Percentiles rank a stretch among this genome's conserved stretches.
Conservation (phyloP, 2,113 vertebrate genomes). For the Cranoglanis bouderius region DNA sequence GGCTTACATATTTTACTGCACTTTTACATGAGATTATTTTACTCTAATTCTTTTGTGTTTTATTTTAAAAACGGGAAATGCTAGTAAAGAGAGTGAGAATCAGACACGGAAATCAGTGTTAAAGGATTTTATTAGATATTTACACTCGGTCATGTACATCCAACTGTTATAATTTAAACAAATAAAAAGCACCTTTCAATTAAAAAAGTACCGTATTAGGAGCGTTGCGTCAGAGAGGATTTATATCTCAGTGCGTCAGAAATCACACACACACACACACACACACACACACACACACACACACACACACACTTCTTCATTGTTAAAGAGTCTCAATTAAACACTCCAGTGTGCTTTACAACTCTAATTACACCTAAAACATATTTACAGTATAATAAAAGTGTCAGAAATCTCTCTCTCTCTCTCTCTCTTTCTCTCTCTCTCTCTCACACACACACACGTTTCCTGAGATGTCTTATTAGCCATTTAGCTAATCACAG, state of each 20-base stretch:
- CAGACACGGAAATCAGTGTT: background rate
- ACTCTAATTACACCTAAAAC: background rate
- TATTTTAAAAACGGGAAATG: background rate
- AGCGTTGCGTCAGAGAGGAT: background rate
- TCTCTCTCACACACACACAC: background rate
- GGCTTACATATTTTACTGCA: background rate
- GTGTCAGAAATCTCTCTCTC: background rate
- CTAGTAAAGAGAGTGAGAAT: background rate
- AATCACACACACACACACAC: background rate
- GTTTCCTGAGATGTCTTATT: slow-evolving; percentile 8
- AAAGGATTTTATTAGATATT: slow-evolving; percentile 36
- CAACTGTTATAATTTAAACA: slow-evolving; percentile 39
- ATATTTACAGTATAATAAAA: slow-evolving; percentile 8
- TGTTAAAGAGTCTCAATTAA: background rate
- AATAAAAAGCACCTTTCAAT: slow-evolving; percentile 12
- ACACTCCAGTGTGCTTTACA: background rate
- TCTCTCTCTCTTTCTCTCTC: too few relatives aligned
- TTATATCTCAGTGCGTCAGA: background rate
- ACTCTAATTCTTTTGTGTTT: background rate
- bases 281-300: background rate
- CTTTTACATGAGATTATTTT: background rate
- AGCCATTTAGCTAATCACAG: background rate
- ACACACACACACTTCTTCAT: background rate
- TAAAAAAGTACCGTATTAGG: slow-evolving; percentile 26
- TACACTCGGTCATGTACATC: slow-evolving; percentile 24